Conservation (phyloP, 1,140 invertebrate genomes). For the Drosophila paulistorum region DNA sequence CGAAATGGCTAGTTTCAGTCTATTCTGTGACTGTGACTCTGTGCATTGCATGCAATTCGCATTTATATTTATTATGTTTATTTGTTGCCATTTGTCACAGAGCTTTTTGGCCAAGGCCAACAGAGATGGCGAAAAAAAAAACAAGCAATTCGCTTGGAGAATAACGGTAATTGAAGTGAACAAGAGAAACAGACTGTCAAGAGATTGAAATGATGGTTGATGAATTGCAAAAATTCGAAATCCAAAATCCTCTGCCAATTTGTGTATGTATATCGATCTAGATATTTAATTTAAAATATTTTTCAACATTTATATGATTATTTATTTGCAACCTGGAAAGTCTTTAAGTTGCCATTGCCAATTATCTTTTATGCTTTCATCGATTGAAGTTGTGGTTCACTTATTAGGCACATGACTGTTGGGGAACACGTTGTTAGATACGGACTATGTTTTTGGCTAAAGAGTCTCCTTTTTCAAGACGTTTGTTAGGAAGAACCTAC, state of each 20-base stretch:
- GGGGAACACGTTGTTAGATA: no score
- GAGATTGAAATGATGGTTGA: neutral
- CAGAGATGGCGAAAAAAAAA: neutral
- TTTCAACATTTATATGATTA: no score
- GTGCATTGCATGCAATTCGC: slow-evolving; percentile 61
- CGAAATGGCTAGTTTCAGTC: slow-evolving; percentile 56
- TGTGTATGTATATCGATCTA: neutral
- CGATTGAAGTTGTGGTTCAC: no score
- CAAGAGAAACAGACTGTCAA: neutral
- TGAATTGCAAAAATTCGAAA: neutral
- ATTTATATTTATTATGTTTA: slow-evolving; percentile 80
- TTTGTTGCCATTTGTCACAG: slow-evolving; percentile 78
- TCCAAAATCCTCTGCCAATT: neutral
- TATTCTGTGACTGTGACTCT: slow-evolving; percentile 25
- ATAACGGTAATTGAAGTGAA: slow-evolving; percentile 47
- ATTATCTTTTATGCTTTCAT: no score
- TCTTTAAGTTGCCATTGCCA: no score
- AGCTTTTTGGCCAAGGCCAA: slow-evolving; percentile 60
- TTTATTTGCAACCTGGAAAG: no score
- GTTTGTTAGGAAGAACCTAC: no score
- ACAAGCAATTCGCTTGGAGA: slow-evolving; percentile 27
- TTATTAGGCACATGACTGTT: no score
- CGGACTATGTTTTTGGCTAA: no score
- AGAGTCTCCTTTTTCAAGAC: no score
- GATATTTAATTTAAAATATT: neutral